phyloP scores from a whole-genome alignment of 2,113 vertebrate genomes.

The Zapornia atra region DNA sequence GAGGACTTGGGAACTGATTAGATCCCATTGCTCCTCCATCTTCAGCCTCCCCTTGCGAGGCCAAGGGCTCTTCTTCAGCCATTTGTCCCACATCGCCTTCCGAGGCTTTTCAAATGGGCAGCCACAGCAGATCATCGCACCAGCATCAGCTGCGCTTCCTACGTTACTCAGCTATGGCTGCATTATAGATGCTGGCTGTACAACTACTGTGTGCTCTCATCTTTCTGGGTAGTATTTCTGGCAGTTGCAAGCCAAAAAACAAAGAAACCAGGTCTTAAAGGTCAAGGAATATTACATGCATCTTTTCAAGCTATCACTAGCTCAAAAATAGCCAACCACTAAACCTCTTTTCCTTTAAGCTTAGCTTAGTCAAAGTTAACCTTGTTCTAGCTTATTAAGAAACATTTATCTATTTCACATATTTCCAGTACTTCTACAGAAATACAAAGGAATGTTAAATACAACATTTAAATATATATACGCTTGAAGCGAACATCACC shows the following conservation, averaged over 20 bases:
- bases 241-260: not conserved
- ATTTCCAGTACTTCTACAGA: not conserved
- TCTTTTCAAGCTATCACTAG: conserved; percentile 12
- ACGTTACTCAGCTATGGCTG: not conserved
- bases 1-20: not conserved
- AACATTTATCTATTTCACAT: not conserved
- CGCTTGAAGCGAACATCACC: not conserved
- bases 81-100: not conserved
- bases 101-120: not conserved
- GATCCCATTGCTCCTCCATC: not conserved
- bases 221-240: not conserved
- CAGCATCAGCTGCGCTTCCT: not conserved
- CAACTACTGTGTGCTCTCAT: not conserved
- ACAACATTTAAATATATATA: not conserved
- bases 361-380: not conserved
- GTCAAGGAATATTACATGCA: conserved; percentile 1
- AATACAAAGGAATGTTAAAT: not conserved
- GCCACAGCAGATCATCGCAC: not conserved
- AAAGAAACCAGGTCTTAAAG: not conserved
- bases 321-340: not conserved
- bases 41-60: fast-evolving
- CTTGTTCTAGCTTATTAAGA: not conserved
- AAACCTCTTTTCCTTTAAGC: not conserved
- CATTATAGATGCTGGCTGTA: not conserved
- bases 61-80: not conserved